Conservation (phyloP, 2,797 vertebrate genomes). For the Sorex maritimensis region DNA sequence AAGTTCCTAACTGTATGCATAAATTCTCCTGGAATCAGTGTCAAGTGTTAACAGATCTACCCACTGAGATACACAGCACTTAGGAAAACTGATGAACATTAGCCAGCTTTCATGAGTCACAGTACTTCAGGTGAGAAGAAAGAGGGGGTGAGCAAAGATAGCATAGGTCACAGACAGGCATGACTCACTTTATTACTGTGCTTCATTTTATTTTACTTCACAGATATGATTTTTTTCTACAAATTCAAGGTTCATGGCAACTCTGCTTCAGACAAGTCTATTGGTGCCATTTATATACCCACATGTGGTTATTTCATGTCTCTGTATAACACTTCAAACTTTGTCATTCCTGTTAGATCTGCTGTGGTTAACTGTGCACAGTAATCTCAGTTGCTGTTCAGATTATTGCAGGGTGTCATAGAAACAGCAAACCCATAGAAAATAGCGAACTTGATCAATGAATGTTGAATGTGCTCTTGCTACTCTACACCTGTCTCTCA, state of each 20-base stretch:
- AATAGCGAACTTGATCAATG: not conserved
- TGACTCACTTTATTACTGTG: not conserved
- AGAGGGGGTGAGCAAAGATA: not conserved
- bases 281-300: not conserved
- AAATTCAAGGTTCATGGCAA: not conserved
- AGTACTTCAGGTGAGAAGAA: not conserved
- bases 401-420: not conserved
- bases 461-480: not conserved
- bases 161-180: not conserved
- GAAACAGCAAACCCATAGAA: not conserved
- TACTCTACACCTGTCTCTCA: not conserved
- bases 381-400: not conserved
- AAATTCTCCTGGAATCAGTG: not conserved
- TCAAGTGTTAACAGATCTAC: not conserved
- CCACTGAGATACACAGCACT: not conserved
- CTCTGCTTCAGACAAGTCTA: not conserved
- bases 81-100: not conserved
- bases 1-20: not conserved
- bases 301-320: not conserved
- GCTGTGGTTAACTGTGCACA: not conserved
- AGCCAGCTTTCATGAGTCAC: not conserved
- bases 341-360: not conserved
- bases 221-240: not conserved
- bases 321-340: not conserved
- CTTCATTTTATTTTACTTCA: not conserved